Base-by-base conservation (phyloP, 2,888 invertebrate genomes). In the Capitulum mitella region DNA sequence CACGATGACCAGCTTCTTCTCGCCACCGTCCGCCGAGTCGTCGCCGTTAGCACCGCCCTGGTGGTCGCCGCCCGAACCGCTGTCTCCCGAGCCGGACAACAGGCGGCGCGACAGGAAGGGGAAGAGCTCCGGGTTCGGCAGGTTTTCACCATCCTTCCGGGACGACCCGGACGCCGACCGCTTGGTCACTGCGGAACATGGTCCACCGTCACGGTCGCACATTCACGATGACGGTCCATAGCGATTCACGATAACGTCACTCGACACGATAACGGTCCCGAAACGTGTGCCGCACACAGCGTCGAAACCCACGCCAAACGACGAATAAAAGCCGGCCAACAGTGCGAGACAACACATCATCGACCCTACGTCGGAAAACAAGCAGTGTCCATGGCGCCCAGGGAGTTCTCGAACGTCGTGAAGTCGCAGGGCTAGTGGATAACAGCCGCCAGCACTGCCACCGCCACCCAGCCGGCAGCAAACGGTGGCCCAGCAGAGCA, bases 71-170 rank as follows among this genome's bases (percentile, higher is more conserved):
- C 12, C 40, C 37, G 37, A 22, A 34, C 64, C 70, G 12, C 12
- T 82, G 80, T 82, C 82, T 80, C 84, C 85, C 80, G 83, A 82
- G 40, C 85, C 84, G 79, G 85, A 85, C 48, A 86, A 86, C 80
- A 87, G 83, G 78, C 87, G 89, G 81, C 92, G 91, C 81, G 93
- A 92, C 81, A 95, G 88, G 86, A 92, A 93, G 61, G 95, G 95
- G 87, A 93, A 95, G 81, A 95, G 88, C 83, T 91, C 90, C 29
- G 93, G 92, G 87, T 93, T 92, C 14, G 92, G 91, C 81, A 89
- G 85, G 83, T 89, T 87, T 19, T 74, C 70, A 32, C 40, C 70
- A 19, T 51, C 51, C 26, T 46, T 77, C 86, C 84, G 29, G 79
- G 77, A 29, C 77, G 54, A 26, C 46, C 40, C 54, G 29, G n/a